Evolutionary conservation across 1,140 invertebrate genomes (phyloP).

Genomic region (Aphelinus atriplicis): DNA sequence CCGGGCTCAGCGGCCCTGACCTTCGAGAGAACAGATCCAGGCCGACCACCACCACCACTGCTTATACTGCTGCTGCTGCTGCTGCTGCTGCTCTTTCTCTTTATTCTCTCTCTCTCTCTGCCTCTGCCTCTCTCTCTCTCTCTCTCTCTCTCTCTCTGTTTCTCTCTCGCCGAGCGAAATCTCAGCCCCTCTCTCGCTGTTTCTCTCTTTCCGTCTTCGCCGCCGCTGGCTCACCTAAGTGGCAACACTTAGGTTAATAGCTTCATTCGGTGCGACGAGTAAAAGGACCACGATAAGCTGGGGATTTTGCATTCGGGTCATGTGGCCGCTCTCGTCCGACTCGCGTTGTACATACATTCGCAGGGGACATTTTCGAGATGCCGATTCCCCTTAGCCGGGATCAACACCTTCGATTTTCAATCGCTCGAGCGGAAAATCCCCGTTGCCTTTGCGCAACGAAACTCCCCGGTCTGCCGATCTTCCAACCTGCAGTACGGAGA

Average conservation of each 20-base stretch:
- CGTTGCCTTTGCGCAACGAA: not conserved
- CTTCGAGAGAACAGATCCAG: conserved; percentile 55
- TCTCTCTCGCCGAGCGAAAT: no score
- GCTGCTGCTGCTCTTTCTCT: not conserved
- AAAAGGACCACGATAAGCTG: no score
- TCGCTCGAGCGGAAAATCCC: not conserved
- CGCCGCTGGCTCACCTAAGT: not conserved
- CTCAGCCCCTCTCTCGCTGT: not conserved
- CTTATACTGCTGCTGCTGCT: conserved; percentile 13
- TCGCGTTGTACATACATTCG: not conserved
- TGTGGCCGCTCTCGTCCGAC: no score
- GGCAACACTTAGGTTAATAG: no score
- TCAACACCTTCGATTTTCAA: not conserved
- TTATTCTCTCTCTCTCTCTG: not conserved
- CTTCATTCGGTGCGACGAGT: no score
- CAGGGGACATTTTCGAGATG: not conserved
- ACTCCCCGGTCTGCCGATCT: no score
- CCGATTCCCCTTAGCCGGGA: not conserved
- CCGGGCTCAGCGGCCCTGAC: conserved; percentile 57
- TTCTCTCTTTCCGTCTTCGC: not conserved
- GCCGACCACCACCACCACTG: conserved; percentile 27
- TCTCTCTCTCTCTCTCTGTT: not conserved
- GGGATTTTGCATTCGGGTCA: no score
- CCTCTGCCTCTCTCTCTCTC: conserved; percentile 11
- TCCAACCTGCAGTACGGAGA: no score